Base-by-base conservation (phyloP, 2,113 vertebrate species). In the Caretta caretta region DNA sequence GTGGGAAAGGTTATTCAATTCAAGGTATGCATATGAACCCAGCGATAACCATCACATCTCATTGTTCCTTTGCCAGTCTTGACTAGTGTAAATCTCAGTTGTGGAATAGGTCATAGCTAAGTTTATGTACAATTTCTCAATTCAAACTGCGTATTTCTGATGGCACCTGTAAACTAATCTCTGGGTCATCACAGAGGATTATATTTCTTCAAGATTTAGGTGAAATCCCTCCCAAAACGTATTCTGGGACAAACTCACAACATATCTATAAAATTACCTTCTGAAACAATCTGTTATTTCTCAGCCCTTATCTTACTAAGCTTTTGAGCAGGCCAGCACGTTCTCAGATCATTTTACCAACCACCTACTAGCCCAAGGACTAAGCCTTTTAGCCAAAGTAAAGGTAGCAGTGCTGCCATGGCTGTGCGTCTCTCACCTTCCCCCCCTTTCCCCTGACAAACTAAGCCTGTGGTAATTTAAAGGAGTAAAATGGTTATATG, bases 1-100 rank as follows among this genome's bases (percentile, higher is more conserved):
- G 98, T 99, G 25, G 99, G 99, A 69, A 99, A 98, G 89, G 99
- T 99, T 93, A 94, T 99, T 90, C 99, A 99, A 12, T 99, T 99
- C 97, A 99, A 99, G 99, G 99, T 99, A 97, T 9, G 92, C 25
- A 14, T 38, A 38, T 12, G 25, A 24, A 46, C 14, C 65, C n/a
- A 22, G 6, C 22, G 65, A 38, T 72, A 72, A 72, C 38, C 19
- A 72, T 38, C 17, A 72, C 65, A 4, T 72, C 65, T 65, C 65
- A 38, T 22, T 38, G 19, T 10, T 62, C 35, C 78, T 87, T 62
- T 51, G 53, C 10, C n/a, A 53, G 38, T 31, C 53, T 84, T 24
- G 24, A 2, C 4, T 42, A 53, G 57, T 85, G 19, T 72, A 38
- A n/a, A 22, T 54, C 89, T 69, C 31, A 85, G 7, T 48, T 48